Base-by-base conservation (phyloP, 2,888 invertebrate genomes). In the Drosophila paramelanica region DNA sequence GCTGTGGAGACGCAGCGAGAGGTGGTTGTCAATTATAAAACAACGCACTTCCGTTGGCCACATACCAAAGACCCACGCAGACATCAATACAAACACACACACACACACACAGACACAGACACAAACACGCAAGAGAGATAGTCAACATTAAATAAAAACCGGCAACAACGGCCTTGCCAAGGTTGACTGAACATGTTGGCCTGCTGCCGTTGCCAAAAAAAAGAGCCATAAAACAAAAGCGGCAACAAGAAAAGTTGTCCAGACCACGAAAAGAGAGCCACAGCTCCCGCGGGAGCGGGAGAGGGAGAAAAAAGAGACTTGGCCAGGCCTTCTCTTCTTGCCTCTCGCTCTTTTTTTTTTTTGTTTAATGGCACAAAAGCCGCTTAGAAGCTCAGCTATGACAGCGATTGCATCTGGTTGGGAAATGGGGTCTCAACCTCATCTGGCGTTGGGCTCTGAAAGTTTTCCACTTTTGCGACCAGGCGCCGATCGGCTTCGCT, bases 131-230 rank as follows among this genome's bases (percentile, higher is more conserved):
- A 45, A 27, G 51, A 47, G 13, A 47, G 57, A 78, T 55, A 58
- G 27, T 60, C 23, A 45, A 36, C 36, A 52, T 36, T 49, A 46
- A 64, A 64, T 50, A 84, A 87, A 90, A 89, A 88, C 89, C 86
- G 90, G 89, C 89, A 85, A 74, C 85, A 91, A 91, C 91, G 91
- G 90, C 91, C 91, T 91, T 91, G 91, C 90, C 91, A 91, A 91
- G 91, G 91, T 90, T 91, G 91, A 90, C 83, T 90, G 89, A 89
- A 71, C 86, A 90, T 73, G 81, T 73, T 75, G 73, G 75, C 73
- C 51, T 47, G 73, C 57, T 69, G 73, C 50, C n/a, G 76, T 74
- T 80, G 75, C 77, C 79, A 79, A 78, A 81, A 79, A 82, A 79
- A 74, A 76, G 74, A 83, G 82, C 67, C 81, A 78, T 77, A 73